Evolutionary conservation across 2,888 invertebrate genomes (phyloP).

Genomic region (Eremobia ochroleuca): DNA sequence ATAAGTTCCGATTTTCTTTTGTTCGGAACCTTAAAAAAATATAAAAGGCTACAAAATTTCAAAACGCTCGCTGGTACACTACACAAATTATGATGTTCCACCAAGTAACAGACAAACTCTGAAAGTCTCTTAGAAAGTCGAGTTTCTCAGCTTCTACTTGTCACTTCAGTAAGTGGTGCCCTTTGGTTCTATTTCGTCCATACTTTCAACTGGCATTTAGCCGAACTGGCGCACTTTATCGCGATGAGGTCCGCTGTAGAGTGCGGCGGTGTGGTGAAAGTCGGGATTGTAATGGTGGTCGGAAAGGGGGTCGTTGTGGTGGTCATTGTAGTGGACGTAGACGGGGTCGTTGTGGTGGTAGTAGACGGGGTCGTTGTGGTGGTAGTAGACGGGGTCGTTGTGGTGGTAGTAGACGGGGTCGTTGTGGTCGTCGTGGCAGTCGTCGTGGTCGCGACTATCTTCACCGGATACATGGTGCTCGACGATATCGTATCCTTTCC

Average conservation of each 20-base stretch:
- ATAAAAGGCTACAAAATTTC: not conserved
- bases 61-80: not conserved
- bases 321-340: not conserved
- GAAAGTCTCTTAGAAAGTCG: not conserved
- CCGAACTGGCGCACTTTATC: constrained; percentile 3
- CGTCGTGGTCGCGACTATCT: fast-evolving
- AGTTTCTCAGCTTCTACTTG: not conserved
- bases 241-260: not conserved
- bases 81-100: not conserved
- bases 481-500: not conserved
- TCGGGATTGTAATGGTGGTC: not conserved
- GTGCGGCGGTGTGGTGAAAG: not conserved
- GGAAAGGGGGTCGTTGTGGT: not conserved
- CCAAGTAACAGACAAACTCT: not conserved
- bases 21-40: not conserved
- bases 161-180: not conserved
- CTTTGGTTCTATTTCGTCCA: constrained; percentile 14
- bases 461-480: constrained; percentile 23
- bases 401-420: not conserved
- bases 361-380: not conserved
- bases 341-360: not conserved
- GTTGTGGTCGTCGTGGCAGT: not conserved
- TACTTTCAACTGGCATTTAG: constrained; percentile 15
- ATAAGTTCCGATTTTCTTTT: not conserved
- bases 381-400: not conserved